These are phyloP conservation scores for Galerucella calmariensis DNA, from an alignment of 2,888 invertebrate genomes.

Conservation along the genomic window DNA sequence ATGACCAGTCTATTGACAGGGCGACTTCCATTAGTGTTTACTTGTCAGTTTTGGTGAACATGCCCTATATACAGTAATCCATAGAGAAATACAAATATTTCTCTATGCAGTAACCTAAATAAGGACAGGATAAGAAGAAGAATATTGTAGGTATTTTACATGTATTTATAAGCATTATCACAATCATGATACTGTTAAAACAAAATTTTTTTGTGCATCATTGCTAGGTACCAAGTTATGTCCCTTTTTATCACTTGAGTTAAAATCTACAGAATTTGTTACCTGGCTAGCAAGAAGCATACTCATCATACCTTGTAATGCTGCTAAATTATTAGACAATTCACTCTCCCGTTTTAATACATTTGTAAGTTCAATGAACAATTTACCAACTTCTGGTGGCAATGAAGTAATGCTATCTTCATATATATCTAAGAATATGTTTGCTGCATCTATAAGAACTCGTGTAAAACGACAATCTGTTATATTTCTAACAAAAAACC, in stretches of 20 bases:
- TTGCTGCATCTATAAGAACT: constrained; percentile 78
- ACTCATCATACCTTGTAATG: constrained; percentile 77
- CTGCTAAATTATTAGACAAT: constrained; percentile 72
- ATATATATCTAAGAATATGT: constrained; percentile 81
- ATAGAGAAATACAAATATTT: too few relatives aligned
- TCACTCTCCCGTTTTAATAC: constrained; percentile 76
- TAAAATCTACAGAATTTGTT: constrained; percentile 63
- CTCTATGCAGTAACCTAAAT: too few relatives aligned
- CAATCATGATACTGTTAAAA: constrained; percentile 67
- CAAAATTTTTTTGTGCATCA: constrained; percentile 69
- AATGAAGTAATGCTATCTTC: constrained; percentile 73
- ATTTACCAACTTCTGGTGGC: constrained; percentile 71
- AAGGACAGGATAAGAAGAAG: too few relatives aligned
- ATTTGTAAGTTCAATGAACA: constrained; percentile 72
- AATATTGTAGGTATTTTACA: too few relatives aligned
- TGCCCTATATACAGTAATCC: too few relatives aligned
- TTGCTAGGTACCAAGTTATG: constrained; percentile 58
- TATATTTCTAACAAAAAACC: constrained; percentile 78
- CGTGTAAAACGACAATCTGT: constrained; percentile 80
- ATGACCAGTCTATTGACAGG: too few relatives aligned
- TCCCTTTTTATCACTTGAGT: constrained; percentile 52
- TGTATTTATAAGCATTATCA: constrained; percentile 5
- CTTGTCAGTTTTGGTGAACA: too few relatives aligned
- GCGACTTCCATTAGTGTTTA: too few relatives aligned
- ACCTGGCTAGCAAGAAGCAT: constrained; percentile 70